These are phyloP conservation scores for Chondrilla cf. caribensis DNA, from an alignment of 37 sponge, comb jelly and placozoan species.

Conservation along the genomic window DNA sequence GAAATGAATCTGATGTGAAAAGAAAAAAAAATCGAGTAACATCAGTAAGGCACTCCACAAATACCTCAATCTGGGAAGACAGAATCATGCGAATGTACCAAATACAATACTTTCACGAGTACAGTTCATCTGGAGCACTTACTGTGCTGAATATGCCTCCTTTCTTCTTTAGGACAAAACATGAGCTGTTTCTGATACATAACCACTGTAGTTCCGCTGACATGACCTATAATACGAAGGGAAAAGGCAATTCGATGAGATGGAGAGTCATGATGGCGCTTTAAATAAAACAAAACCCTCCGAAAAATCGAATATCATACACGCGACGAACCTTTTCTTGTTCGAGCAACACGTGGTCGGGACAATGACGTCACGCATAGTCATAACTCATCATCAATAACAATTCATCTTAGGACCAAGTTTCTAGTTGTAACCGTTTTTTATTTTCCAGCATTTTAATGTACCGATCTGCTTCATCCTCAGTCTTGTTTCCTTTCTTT, in stretches of 20 bases:
- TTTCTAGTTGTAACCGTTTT: constrained; percentile 81
- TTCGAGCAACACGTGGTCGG: constrained; percentile 1
- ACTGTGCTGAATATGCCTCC: constrained; percentile 58
- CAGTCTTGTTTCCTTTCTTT: constrained; percentile 35
- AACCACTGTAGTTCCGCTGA: constrained; percentile 77
- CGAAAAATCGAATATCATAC: too few relatives aligned
- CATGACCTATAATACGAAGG: constrained; percentile 6
- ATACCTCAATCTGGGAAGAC: too few relatives aligned
- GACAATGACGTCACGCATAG: background rate
- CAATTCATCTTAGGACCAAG: constrained; percentile 65
- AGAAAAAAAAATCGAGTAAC: too few relatives aligned
- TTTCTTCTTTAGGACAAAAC: constrained; percentile 57
- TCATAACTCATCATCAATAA: background rate
- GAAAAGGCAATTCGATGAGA: background rate
- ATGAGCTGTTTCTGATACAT: constrained; percentile 60
- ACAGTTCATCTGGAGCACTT: background rate
- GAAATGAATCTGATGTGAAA: too few relatives aligned
- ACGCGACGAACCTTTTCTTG: background rate
- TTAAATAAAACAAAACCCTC: too few relatives aligned
- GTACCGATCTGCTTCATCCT: constrained; percentile 45
- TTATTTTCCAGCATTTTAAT: constrained; percentile 47
- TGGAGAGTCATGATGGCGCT: too few relatives aligned
- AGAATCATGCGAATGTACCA: too few relatives aligned
- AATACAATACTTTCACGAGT: too few relatives aligned
- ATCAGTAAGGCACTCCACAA: too few relatives aligned